A percentile compares a stretch with the other conserved stretches of the same genome.
Evolutionary conservation across 1,140 invertebrate species (phyloP).

Genomic region (Drosophila serrata): DNA sequence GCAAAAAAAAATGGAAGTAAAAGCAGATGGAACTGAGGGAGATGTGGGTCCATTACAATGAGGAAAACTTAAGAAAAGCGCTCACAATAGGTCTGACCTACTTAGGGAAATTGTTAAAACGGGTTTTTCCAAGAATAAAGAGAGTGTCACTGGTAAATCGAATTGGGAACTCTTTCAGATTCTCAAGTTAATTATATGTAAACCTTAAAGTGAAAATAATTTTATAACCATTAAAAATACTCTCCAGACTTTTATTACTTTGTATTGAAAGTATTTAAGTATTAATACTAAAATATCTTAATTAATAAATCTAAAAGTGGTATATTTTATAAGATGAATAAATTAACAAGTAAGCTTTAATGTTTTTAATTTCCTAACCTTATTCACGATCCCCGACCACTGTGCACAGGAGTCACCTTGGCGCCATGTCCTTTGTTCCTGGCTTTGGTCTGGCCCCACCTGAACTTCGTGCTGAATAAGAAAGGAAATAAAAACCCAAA

Average conservation of each 20-base stretch:
- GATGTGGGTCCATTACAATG: background rate
- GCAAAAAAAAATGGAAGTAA: background rate
- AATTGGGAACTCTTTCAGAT: background rate
- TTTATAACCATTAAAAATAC: background rate
- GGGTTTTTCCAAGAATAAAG: background rate
- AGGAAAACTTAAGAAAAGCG: background rate
- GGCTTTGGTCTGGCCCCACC: background rate
- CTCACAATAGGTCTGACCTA: constrained; percentile 8
- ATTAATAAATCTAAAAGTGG: no score
- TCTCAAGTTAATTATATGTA: background rate
- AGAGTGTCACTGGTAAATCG: background rate
- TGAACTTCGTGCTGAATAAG: constrained; percentile 5
- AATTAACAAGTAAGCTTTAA: background rate
- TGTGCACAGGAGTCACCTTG: constrained; percentile 29
- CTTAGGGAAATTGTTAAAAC: background rate
- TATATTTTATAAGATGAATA: background rate
- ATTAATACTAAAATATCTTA: background rate
- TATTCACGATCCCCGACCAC: background rate
- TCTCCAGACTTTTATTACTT: no score
- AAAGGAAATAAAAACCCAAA: background rate
- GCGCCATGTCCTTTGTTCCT: constrained; percentile 20
- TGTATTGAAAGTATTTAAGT: no score
- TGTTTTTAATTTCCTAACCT: no score
- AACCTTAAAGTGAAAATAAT: no score
- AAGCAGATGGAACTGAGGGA: background rate